Conservation (phyloP, 1,140 invertebrate genomes). For the Eueides isabella region DNA sequence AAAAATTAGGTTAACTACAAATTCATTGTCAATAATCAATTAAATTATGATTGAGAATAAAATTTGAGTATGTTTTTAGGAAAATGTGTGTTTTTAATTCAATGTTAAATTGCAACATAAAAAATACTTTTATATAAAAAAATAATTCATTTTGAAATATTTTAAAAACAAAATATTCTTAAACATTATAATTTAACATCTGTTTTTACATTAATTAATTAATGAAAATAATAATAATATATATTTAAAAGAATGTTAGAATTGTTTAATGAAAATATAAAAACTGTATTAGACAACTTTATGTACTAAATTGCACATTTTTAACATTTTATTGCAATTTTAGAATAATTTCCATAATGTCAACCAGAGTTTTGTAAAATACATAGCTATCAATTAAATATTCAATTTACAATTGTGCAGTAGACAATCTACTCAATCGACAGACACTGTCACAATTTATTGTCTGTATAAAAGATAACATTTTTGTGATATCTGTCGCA, state of each 20-base stretch:
- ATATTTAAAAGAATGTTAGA: too few species aligned
- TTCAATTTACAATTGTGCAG: conserved; percentile 31
- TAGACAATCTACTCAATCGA: conserved; percentile 38
- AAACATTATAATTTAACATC: not conserved
- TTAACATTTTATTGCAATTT: conserved; percentile 10
- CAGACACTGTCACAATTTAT: not conserved
- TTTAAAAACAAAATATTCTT: not conserved
- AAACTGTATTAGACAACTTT: not conserved
- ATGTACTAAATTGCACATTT: conserved; percentile 39
- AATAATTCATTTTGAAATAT: not conserved
- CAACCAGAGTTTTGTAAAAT: not conserved
- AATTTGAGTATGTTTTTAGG: not conserved
- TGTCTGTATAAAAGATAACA: conserved; percentile 23
- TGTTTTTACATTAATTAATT: not conserved
- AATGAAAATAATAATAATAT: too few species aligned
- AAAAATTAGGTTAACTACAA: conserved; percentile 6
- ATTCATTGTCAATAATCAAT: conserved; percentile 4
- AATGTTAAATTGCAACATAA: too few species aligned
- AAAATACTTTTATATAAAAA: too few species aligned
- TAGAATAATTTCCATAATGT: not conserved
- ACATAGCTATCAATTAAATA: not conserved
- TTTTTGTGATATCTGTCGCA: conserved; percentile 26
- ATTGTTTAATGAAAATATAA: not conserved
- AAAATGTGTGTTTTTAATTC: not conserved
- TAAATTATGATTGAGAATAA: not conserved